Percentiles rank a stretch among this genome's conserved stretches.
Conservation (phyloP, 2,113 vertebrate genomes). For the Anarrhichthys ocellatus region DNA sequence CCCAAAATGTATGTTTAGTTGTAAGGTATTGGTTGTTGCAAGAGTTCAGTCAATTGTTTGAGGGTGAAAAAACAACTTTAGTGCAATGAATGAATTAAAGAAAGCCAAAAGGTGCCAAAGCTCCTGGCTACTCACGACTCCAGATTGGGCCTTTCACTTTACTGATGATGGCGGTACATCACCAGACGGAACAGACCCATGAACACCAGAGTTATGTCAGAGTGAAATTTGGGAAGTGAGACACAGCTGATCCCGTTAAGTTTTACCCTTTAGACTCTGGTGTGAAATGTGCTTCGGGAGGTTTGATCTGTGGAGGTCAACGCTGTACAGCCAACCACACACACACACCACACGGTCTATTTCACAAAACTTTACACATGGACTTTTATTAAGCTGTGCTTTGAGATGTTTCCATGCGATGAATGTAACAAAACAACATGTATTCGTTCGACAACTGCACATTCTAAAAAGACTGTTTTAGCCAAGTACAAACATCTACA, state of each 20-base stretch:
- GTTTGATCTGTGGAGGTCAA: slow-evolving; percentile 60
- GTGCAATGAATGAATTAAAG: slow-evolving; percentile 30
- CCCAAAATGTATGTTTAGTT: background rate
- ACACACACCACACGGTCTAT: slow-evolving; percentile 20
- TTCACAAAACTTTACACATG: slow-evolving; percentile 33
- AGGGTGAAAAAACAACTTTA: slow-evolving; percentile 8
- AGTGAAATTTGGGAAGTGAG: slow-evolving; percentile 43
- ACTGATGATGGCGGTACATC: slow-evolving; percentile 58
- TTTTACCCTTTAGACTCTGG: slow-evolving; percentile 53
- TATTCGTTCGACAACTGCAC: slow-evolving; percentile 4
- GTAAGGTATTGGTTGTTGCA: background rate
- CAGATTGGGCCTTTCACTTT: slow-evolving; percentile 54
- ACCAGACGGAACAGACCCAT: slow-evolving; percentile 36
- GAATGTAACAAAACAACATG: slow-evolving; percentile 11
- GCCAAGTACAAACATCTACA: slow-evolving; percentile 2
- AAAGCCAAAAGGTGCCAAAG: slow-evolving; percentile 19
- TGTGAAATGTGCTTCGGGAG: slow-evolving; percentile 64
- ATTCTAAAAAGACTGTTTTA: slow-evolving; percentile 8
- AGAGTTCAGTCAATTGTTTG: background rate
- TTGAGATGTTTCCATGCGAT: slow-evolving; percentile 28
- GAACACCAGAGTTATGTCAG: slow-evolving; percentile 30
- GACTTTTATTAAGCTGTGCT: slow-evolving; percentile 50
- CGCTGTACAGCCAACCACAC: slow-evolving; percentile 9
- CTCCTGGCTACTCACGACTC: slow-evolving; percentile 45
- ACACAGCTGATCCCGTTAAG: slow-evolving; percentile 51